Evolutionary conservation across 2,888 invertebrate genomes (phyloP).

Genomic region (Meloe dianella): DNA sequence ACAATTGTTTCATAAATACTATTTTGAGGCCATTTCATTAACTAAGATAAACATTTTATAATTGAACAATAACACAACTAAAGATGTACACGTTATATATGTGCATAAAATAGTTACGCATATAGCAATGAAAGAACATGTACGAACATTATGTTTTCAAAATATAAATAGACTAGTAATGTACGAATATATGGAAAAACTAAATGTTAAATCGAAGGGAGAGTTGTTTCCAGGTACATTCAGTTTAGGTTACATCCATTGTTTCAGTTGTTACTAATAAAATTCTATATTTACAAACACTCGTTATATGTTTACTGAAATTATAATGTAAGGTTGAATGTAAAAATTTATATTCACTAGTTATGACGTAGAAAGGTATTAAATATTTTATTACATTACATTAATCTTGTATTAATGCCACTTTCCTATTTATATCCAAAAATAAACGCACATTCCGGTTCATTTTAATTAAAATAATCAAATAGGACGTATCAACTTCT

Average conservation of each 20-base stretch:
- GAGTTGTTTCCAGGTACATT: conserved; percentile 22
- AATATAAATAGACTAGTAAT: conserved; percentile 17
- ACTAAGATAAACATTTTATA: conserved; percentile 29
- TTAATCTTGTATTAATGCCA: conserved; percentile 25
- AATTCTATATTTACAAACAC: conserved; percentile 28
- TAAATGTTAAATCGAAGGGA: conserved; percentile 13
- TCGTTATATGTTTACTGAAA: conserved; percentile 28
- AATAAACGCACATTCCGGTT: conserved; percentile 11
- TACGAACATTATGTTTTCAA: conserved; percentile 21
- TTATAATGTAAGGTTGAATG: conserved; percentile 26
- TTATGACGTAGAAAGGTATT: conserved; percentile 29
- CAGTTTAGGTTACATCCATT: conserved; percentile 14
- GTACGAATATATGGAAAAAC: conserved; percentile 14
- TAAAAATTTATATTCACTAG: conserved; percentile 27
- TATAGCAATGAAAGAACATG: conserved; percentile 24
- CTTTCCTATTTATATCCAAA: conserved; percentile 22
- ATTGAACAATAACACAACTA: conserved; percentile 29
- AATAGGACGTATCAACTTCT: background rate
- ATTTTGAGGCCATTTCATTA: conserved; percentile 20
- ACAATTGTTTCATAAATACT: background rate
- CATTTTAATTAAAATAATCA: conserved; percentile 12
- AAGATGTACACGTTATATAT: conserved; percentile 19
- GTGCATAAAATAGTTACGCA: conserved; percentile 29
- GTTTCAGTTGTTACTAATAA: conserved; percentile 30
- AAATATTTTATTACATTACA: conserved; percentile 24